Base-by-base conservation (phyloP, 2,797 vertebrate species). In the Scleropages formosus region DNA sequence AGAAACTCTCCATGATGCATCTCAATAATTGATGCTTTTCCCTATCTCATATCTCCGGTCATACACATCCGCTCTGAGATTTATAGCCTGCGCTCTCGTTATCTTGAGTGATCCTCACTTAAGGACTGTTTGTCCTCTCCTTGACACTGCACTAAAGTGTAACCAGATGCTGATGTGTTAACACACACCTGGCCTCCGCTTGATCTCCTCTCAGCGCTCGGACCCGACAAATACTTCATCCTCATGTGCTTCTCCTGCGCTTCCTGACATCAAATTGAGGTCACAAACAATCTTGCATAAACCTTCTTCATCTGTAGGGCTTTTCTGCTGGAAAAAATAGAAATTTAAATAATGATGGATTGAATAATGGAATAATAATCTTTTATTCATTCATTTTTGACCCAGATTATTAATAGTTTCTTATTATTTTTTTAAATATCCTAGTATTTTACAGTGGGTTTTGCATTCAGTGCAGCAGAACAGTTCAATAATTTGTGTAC, bases 351-450 rank as follows among this genome's bases (percentile, higher is more conserved):
- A 67, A 44, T 67, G 67, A 67, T 11, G 31, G 9, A 56, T 18
- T 39, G 31, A 39, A 39, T 39, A 39, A 39, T 39, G 6, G 6
- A 39, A 39, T 39, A 39, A 39, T 39, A 39, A 39, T 39, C 15
- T 47, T 68, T 68, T 68, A 68, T 49, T 51, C 16, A 70, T 70
- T 49, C 70, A 56, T 70, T 26, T 56, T 24, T 27, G 24, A 70
- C 18, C 3, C 15, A 56, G 18, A 27, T 53, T 46, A 56, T 70
- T 53, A 56, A 56, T 70, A 70, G 49, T 70, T 70, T 46, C 46
- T 24, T 24, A 22, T 56, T 56, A 56, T 56, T 18, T 56, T 56
- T 56, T 56, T 12, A 56, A 56, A 10, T 56, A 18, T 56, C 56
- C 9, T 56, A 12, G 53, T 53, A 53, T 53, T 8, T 8, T 10